Evolutionary conservation across 2,888 invertebrate genomes (phyloP), one percentile per base, ranked within the genome.

Genomic region (Drosophila fulvimacula): DNA sequence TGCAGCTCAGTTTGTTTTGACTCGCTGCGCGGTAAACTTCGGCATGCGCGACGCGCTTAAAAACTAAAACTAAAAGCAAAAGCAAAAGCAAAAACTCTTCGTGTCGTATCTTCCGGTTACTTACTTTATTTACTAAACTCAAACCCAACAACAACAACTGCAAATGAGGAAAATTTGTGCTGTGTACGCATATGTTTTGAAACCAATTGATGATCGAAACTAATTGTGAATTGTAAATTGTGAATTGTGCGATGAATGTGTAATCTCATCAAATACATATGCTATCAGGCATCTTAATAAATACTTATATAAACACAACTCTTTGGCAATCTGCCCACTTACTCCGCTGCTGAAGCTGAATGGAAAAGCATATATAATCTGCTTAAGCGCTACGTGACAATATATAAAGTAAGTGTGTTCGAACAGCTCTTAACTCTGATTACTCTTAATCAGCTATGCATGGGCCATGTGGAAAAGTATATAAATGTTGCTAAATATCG

Each of bases 1-100:
- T 19, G 34, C 9, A 59, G 27, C 66, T 85, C 71, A 85, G 84
- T 85, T 76, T 74, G 70, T 77, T 77, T 73, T 67, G 67, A 81
- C 79, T 81, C 79, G 81, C 48, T 74, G 87, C 74, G 75, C 81
- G 72, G 71, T 59, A 69, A 74, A 87, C 84, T 81, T 83, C 76
- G 72, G 58, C 53, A 46, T 73, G 73, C 70, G 81, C 76, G 69
- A 55, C 53, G 67, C n/a, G 60, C 44, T 66, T 51, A 5, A 21
- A 32, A 21, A 34, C 6, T 9, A 21, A 38, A n/a, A 17, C 56
- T 44, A 19, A 55, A 41, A 39, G 30, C 39, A 59, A 32, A 32
- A 48, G 17, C 9, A 48, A 49, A 34, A n/a, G 0, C 9, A 44
- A 24, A 42, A 68, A 71, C 56, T 21, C 21, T 39, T 34, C 30